Evolutionary conservation across 2,797 vertebrate species (phyloP), one percentile per base, ranked within the genome.

Genomic region (Dryobates pubescens): DNA sequence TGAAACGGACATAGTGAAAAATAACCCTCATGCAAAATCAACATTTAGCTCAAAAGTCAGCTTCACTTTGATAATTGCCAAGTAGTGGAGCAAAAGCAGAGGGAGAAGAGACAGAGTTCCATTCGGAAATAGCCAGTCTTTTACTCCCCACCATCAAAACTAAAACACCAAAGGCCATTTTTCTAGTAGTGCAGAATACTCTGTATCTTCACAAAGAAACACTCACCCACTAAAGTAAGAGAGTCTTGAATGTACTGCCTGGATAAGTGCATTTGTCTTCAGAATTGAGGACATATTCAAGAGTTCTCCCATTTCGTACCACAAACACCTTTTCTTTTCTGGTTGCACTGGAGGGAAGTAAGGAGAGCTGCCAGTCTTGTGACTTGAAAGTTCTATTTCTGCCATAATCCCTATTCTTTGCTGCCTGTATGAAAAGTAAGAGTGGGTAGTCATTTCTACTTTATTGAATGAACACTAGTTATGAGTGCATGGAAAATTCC

Each of bases 141-240:
- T 72, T 63, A 45, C 49, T 63, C 43, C 14, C 10, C 23, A 43
- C 14, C 23, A 86, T 86, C 54, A 79, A 89, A 81, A 88, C 75
- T 78, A 78, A 88, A 92, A 73, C 82, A 93, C 54, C 54, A 36
- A 90, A 86, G 1, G 2, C 15, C 57, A 27, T 68, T 65, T 76
- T 91, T 90, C 67, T 43, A 68, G 43, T 22, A 76, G 22, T 38
- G n/a, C 26, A 86, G 79, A 82, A 70, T 9, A 20, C 20, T 61
- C 61, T 78, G 88, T 45, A 76, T 74, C 80, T 83, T 86, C 43
- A 51, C 41, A 86, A 86, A 92, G 73, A 90, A 92, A 73, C 19
- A 67, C 20, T 74, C 63, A 67, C 20, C 72, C 63, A 77, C 64
- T 85, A 65, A 94, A 96, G 87, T 70, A 81, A 93, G 84, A 91